Evolutionary conservation across 2,797 vertebrate genomes (phyloP), one percentile per base, ranked within the genome.

Genomic region (Schizopygopsis malacanthus): DNA sequence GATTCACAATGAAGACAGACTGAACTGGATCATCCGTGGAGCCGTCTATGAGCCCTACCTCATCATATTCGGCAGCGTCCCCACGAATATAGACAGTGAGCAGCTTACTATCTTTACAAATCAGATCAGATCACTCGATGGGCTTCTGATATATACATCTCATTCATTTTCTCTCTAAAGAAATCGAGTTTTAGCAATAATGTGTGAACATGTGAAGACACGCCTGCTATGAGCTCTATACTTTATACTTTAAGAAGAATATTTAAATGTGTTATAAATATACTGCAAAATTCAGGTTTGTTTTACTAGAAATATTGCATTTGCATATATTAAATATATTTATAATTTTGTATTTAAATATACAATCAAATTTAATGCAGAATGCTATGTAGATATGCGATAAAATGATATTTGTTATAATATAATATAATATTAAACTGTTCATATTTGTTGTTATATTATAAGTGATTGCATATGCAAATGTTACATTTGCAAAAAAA

Each of bases 41-140:
- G 98, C 95, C 0, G 83, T 99, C 86, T 99, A 99, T 63, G 97
- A 98, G 87, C 98, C 98, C 0, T 99, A 99, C 92, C 96, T 97
- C 89, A 97, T 95, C 89, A 97, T 99, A 92, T 99, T 99, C 0
- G 98, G 98, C 65, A 95, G 96, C 88, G 93, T 99, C 10, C 98
- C 98, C 0, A 88, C 89, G 63, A 97, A 97, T 86, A 96, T 99
- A 0, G 98, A 99, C 0, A 95, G 98, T 99, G 54, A 79, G 77
- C 4, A 4, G 33, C 16, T 59, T 16, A 61, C 37, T 47, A 10
- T 15, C 16, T 10, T 77, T 8, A 45, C 9, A 10, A 18, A 28
- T 28, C 28, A 28, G 28, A 28, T 50, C 0, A 28, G 25, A 45
- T 25, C 3, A 13, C 15, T 37, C 6, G 15, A 65, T 65, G 6